Evolutionary conservation across 1,140 invertebrate species (phyloP).

Genomic region (Meloidogyne floridensis): DNA sequence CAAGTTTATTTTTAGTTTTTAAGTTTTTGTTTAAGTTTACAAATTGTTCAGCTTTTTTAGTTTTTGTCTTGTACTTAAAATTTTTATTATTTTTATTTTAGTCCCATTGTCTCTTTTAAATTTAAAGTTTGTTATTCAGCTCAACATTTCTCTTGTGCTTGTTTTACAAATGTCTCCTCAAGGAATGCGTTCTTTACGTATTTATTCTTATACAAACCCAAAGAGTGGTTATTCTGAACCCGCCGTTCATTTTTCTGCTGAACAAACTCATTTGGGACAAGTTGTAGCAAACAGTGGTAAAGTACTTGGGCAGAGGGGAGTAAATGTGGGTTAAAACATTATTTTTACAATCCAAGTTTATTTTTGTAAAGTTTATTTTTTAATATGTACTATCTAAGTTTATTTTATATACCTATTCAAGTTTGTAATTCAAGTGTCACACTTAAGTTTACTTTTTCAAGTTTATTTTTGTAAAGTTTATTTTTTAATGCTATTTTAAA

Average conservation of each 20-base stretch:
- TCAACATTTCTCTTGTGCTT: slow-evolving; percentile 23
- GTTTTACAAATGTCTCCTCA: slow-evolving; percentile 31
- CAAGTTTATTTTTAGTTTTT: no score
- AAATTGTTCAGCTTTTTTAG: no score
- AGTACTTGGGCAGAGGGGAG: slow-evolving; percentile 46
- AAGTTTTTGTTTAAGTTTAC: no score
- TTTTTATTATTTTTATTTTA: no score
- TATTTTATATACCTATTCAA: no score
- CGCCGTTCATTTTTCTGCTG: slow-evolving; percentile 53
- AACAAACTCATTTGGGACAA: slow-evolving; percentile 52
- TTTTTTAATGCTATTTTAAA: no score
- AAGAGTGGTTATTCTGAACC: slow-evolving; percentile 46
- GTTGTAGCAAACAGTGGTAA: slow-evolving; percentile 55
- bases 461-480: no score
- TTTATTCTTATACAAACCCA: slow-evolving; percentile 42
- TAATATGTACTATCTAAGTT: no score
- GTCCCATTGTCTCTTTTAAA: no score
- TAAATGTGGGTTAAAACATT: slow-evolving; percentile 21
- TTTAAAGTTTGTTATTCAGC: not conserved
- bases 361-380: not conserved
- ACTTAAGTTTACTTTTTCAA: no score
- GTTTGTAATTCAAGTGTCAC: no score
- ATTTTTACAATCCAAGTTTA: slow-evolving; percentile 36
- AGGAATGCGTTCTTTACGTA: slow-evolving; percentile 33
- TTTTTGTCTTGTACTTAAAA: no score